Base-by-base conservation (phyloP, 2,113 vertebrate species). In the Microtus oregoni region DNA sequence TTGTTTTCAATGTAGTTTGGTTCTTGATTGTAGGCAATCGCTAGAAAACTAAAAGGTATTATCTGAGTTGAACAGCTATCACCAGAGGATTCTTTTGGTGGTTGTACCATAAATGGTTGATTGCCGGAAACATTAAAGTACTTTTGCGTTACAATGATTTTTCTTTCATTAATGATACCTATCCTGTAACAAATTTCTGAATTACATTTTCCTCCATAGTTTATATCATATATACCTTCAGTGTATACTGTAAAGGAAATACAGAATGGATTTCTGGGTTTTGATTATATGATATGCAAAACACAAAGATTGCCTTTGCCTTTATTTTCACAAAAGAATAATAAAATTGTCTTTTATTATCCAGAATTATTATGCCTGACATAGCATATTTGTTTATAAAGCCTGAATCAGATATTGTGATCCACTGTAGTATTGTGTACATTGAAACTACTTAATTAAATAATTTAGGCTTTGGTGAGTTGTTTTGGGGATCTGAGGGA, bases 131-230 rank as follows among this genome's bases (percentile, higher is more conserved):
- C 17, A 55, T 93, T 76, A 91, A 88, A 90, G 15, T 81, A 94
- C 65, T 96, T 96, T 89, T 67, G n/a, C 94, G 94, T 94, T 96
- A 76, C 20, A 82, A 0, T 70, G 58, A 41, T 65, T 94, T 94
- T 95, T 65, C 85, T 95, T 94, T 96, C 58, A 90, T 3, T 96
- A 95, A 92, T 94, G 35, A 20, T 96, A 75, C 70, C 32, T 97
- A 72, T 15, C 67, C 85, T 96, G 17, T 91, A 92, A 79, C 22
- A 91, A 95, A 90, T 32, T 90, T 92, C 67, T 41, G 92, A 73
- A 38, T 82, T 95, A 30, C 50, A 32, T 94, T 61, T 91, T 89
- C 44, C 11, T 52, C 58, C 72, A 47, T 92, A 96, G 76, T 90
- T 96, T 90, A 65, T 92, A 76, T 94, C 28, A 73, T 20, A 88